phyloP scores from a whole-genome alignment of 2,888 invertebrate genomes.

The Pristionchus exspectatus region DNA sequence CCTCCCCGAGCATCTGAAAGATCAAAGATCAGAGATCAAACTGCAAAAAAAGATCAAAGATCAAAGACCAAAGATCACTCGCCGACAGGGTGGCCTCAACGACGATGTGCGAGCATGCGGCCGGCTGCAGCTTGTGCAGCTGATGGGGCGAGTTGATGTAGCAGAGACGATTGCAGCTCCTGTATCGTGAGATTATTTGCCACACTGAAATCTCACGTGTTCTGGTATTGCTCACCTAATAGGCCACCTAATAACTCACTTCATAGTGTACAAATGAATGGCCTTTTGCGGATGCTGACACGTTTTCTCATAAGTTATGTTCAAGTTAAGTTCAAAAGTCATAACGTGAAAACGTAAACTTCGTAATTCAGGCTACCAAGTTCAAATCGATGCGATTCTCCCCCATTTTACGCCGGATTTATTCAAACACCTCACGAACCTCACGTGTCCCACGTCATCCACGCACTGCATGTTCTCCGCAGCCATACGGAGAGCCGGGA shows the following conservation, averaged over 20 bases:
- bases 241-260: too few relatives aligned
- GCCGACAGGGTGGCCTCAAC: slow-evolving; percentile 41
- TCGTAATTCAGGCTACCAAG: too few relatives aligned
- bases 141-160: not conserved
- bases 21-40: slow-evolving; percentile 50
- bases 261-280: too few relatives aligned
- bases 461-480: not conserved
- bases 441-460: not conserved
- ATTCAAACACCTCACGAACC: not conserved
- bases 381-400: too few relatives aligned
- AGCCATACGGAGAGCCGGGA: not conserved
- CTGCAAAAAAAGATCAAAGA: not conserved
- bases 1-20: slow-evolving; percentile 30
- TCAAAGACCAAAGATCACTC: not conserved
- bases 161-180: slow-evolving; percentile 43
- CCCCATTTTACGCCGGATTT: too few relatives aligned
- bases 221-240: too few relatives aligned
- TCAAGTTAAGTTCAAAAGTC: not conserved
- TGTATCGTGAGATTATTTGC: not conserved
- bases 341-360: not conserved
- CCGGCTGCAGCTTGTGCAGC: not conserved
- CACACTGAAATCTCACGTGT: too few relatives aligned
- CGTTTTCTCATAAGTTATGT: too few relatives aligned
- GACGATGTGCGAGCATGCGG: slow-evolving; percentile 51
- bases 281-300: too few relatives aligned